A percentile compares a stretch with the other conserved stretches of the same genome.
Evolutionary conservation across 2,888 invertebrate genomes (phyloP).

Genomic region (Notodonta ziczac): DNA sequence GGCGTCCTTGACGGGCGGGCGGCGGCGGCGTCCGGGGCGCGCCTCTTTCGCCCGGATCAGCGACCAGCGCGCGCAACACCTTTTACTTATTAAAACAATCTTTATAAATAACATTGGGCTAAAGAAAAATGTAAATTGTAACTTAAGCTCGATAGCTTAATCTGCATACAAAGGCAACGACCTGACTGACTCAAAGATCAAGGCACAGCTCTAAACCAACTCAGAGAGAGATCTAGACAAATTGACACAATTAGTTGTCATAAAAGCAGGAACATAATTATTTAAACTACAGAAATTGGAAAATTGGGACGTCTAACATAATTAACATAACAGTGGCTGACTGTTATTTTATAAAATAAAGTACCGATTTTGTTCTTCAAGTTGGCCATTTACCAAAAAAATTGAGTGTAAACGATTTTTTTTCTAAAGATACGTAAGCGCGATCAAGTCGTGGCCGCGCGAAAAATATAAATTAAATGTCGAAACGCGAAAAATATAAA

Average conservation of each 20-base stretch:
- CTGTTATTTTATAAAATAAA: not conserved
- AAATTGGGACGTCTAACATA: too few species aligned
- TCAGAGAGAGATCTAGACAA: not conserved
- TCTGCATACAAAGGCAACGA: not conserved
- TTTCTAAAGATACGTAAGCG: slow-evolving; percentile 11
- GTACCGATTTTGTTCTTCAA: not conserved
- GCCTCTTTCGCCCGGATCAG: not conserved
- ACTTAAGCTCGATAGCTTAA: not conserved
- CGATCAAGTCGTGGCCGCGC: slow-evolving; percentile 3
- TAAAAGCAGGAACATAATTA: too few species aligned
- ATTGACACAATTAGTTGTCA: not conserved
- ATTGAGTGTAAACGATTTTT: not conserved
- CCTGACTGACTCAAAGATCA: not conserved
- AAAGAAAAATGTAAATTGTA: not conserved
- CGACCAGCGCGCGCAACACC: too few species aligned
- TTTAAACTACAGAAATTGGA: too few species aligned
- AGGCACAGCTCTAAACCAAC: not conserved
- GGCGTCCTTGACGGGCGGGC: slow-evolving; percentile 35
- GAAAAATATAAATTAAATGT: too few species aligned
- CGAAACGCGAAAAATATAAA: slow-evolving; percentile 14
- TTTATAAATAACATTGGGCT: not conserved
- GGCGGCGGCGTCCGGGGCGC: slow-evolving; percentile 24
- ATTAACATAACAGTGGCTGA: too few species aligned
- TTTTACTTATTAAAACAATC: too few species aligned
- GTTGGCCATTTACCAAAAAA: slow-evolving; percentile 24